Percentiles rank a stretch among this genome's conserved stretches.
Conservation (phyloP, 2,888 invertebrate genomes). For the Apotomis capreana region DNA sequence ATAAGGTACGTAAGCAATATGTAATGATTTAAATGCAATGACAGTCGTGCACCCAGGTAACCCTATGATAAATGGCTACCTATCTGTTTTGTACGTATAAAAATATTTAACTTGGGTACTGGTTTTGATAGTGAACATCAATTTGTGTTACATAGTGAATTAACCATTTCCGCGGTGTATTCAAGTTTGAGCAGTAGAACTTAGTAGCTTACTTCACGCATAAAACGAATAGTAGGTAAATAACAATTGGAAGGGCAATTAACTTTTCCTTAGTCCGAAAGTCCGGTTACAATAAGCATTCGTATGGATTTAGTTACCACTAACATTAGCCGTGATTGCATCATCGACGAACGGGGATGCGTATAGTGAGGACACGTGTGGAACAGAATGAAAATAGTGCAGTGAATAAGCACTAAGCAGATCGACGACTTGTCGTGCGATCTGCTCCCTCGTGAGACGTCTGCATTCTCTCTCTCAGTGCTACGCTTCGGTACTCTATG, state of each 20-base stretch:
- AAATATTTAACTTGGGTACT: no score
- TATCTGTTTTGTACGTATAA: no score
- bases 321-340: constrained; percentile 51
- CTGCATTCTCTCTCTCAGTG: constrained; percentile 45
- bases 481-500: constrained; percentile 3
- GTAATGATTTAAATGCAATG: background rate
- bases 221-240: no score
- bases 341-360: constrained; percentile 52
- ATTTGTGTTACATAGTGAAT: no score
- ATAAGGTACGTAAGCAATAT: background rate
- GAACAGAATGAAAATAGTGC: constrained; percentile 73
- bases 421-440: constrained; percentile 42
- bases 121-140: no score
- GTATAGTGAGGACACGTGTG: constrained; percentile 59
- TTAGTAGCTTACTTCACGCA: no score
- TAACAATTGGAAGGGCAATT: background rate
- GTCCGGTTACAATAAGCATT: constrained; percentile 4
- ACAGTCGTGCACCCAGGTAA: no score
- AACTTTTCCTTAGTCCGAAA: background rate
- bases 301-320: constrained; percentile 37
- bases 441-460: constrained; percentile 33
- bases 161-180: no score
- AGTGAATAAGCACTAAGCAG: constrained; percentile 74
- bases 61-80: no score
- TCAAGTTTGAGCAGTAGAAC: no score